Conservation (phyloP, 1,140 invertebrate species). For the Dolichoris vasculosae region DNA sequence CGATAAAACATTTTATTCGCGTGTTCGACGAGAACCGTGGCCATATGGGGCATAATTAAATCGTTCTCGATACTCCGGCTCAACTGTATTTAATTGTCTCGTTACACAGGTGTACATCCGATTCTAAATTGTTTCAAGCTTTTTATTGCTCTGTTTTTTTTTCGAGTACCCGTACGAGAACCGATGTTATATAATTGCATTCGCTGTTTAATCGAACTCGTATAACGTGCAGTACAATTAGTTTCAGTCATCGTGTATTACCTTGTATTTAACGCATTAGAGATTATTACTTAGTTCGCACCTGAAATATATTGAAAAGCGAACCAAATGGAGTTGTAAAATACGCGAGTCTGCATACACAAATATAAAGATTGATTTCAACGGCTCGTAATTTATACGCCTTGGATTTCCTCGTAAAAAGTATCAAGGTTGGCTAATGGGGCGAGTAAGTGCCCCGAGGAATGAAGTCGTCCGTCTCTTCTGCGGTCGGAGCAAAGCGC, state of each 20-base stretch:
- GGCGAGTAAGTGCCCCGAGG: neutral
- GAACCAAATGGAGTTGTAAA: too few species aligned
- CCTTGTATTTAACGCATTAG: too few species aligned
- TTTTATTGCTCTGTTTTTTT: neutral
- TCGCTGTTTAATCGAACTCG: neutral
- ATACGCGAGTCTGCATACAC: too few species aligned
- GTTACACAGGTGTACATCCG: neutral
- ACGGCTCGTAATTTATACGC: too few species aligned
- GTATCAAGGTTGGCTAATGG: too few species aligned
- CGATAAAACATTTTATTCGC: neutral
- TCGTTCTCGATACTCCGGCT: neutral
- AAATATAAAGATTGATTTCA: too few species aligned
- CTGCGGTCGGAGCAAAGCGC: too few species aligned
- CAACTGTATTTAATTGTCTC: neutral
- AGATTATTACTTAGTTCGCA: too few species aligned
- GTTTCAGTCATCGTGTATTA: neutral
- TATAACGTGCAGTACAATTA: neutral
- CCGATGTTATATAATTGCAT: neutral
- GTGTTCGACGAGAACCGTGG: neutral
- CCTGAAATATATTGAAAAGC: too few species aligned
- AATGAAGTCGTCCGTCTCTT: neutral
- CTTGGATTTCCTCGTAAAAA: too few species aligned
- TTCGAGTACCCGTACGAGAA: too few species aligned
- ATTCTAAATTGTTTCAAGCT: neutral
- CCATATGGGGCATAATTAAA: neutral